Evolutionary conservation across 2,113 vertebrate species (phyloP), one percentile per base, ranked within the genome.

Genomic region (Amphiprion ocellaris): DNA sequence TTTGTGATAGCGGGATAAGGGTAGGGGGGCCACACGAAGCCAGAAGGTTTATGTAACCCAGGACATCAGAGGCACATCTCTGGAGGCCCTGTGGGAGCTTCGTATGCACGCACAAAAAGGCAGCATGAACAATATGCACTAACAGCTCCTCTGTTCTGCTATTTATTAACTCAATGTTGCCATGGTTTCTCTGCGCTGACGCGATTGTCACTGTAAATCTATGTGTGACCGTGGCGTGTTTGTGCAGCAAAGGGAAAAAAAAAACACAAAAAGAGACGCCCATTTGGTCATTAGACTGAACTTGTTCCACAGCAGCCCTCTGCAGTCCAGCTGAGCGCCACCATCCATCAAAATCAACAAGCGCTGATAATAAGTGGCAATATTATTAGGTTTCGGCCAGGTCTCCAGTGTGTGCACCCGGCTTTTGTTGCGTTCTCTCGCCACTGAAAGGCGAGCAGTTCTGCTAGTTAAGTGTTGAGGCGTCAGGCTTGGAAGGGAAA

Each of bases 151-250:
- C 70, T 78, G 65, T 82, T 90, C 81, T 83, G 87, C 89, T 83
- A 86, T 90, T 89, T 90, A 91, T 90, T 88, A 90, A 91, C 88
- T 84, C 73, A 60, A 77, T 63, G 91, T 93, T 91, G 86, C 91
- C 89, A 92, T 91, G 91, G 91, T 93, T 92, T 91, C 91, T 33
- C 55, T 5, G 69, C 4, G 74, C 79, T 86, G 84, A 82, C 58
- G 83, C 83, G 87, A 79, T 53, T 69, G 70, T 83, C 86, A 79
- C 72, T 74, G 63, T 87, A 83, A 89, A 87, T 80, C 77, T 79
- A 37, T 69, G 77, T 68, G 79, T 69, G 82, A 69, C 81, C 50
- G 10, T 16, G 44, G 39, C 15, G 64, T 69, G 75, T 69, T 68
- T 71, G 39, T 73, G 70, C 24, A 21, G 47, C 7, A n/a, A 28